Evolutionary conservation across 2,888 invertebrate species (phyloP), one percentile per base, ranked within the genome.

Genomic region (Amiota mariae): DNA sequence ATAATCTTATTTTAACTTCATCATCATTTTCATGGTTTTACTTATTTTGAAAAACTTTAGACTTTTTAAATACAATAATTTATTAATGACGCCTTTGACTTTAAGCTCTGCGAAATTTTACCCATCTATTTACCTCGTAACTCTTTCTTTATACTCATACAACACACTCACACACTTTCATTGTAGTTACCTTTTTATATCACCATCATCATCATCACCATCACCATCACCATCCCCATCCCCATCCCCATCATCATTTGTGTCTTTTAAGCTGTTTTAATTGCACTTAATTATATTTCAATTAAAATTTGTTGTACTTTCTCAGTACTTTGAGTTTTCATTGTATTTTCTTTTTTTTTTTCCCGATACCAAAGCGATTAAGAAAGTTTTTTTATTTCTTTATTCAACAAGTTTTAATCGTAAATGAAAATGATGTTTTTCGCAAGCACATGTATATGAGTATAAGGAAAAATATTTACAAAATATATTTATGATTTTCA

Each of bases 11-110:
- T 36, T 2, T 36, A 36, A 36, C 24, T 36, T 36, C 36, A 36
- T 36, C 6, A 36, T 36, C 36, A 36, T 36, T 36, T 4, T 1
- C 36, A 4, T 6, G 36, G 24, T 24, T 24, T 18, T 20, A 9
- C 57, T 18, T 20, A 10, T 20, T 59, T 59, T 8, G 20, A 20
- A 8, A 18, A 59, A 59, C 18, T 59, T 59, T 59, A 18, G 36
- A 36, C 36, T 20, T 59, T 59, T 59, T 9, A 11, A 49, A 68
- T n/a, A 54, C 24, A 54, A 2, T 24, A 24, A 24, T n/a, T 67
- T 68, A 68, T 68, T 54, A 68, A 68, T 68, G 51, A 68, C 54
- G 67, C 67, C 54, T 68, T 68, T 68, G 67, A 68, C 67, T 68
- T 67, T 51, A 13, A 12, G 24, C 24, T 24, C 24, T n/a, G 15